Conservation (phyloP, 2,888 invertebrate species). For the Leptarthrus brevirostris region DNA sequence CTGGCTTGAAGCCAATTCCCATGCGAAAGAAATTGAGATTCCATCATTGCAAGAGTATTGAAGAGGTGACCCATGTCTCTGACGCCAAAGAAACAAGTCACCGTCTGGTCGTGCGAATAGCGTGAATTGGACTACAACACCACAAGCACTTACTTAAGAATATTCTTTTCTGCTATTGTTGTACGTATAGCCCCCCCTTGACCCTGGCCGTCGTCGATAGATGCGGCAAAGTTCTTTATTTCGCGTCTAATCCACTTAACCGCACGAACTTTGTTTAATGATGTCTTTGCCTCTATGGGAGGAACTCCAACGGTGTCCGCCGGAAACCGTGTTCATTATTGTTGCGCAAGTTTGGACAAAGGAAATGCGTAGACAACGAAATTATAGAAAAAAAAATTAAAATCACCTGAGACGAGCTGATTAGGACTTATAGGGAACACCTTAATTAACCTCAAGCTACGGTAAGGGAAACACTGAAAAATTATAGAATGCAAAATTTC, state of each 20-base stretch:
- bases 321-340: not conserved
- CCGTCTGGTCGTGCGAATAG: not conserved
- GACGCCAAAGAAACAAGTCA: constrained; percentile 39
- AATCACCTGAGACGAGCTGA: not conserved
- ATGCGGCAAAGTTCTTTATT: not conserved
- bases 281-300: not conserved
- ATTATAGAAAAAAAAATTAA: not conserved
- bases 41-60: not conserved
- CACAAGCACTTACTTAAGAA: not conserved
- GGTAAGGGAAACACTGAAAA: too few relatives aligned
- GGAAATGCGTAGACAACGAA: not conserved
- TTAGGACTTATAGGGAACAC: not conserved
- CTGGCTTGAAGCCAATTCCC: constrained; percentile 19
- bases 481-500: not conserved
- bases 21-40: constrained; percentile 3
- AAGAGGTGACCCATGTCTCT: not conserved
- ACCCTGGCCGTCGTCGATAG: not conserved
- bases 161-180: not conserved
- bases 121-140: constrained; percentile 10
- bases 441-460: not conserved
- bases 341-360: not conserved
- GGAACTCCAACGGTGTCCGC: not conserved
- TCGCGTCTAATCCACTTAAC: not conserved
- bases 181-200: not conserved
- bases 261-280: not conserved